Conservation (phyloP, 53 echinoderm and acorn worm genomes). For the Arbacia lixula region DNA sequence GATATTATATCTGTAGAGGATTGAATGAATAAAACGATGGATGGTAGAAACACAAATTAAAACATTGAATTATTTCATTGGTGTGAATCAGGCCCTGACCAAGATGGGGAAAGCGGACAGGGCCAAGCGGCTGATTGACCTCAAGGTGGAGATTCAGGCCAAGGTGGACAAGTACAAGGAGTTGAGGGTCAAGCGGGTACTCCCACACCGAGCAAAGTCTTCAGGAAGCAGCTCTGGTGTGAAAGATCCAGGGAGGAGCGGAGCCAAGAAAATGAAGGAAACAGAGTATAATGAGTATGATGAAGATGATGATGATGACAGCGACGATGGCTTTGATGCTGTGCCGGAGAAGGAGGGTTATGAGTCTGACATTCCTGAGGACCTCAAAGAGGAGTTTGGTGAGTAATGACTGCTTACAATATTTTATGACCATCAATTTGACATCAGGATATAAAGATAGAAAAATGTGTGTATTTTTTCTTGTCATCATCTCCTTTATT, state of each 20-base stretch:
- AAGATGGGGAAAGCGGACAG: constrained; percentile 71
- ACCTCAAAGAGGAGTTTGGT: constrained; percentile 86
- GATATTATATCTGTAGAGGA: too few relatives aligned
- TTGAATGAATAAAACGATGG: too few relatives aligned
- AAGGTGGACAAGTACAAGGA: constrained; percentile 69
- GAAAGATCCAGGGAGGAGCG: not conserved
- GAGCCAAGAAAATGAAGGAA: not conserved
- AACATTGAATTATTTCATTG: not conserved
- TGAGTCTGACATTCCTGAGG: constrained; percentile 83
- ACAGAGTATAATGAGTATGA: too few relatives aligned
- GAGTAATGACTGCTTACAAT: too few relatives aligned
- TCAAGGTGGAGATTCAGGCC: constrained; percentile 67
- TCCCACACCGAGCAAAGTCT: not conserved
- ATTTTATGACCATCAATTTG: too few relatives aligned
- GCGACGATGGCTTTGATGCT: constrained; percentile 85
- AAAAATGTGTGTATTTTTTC: too few relatives aligned
- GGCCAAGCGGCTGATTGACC: constrained; percentile 82
- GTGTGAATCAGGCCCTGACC: constrained; percentile 56
- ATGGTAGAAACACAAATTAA: too few relatives aligned
- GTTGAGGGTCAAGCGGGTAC: constrained; percentile 64
- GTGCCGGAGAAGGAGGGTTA: constrained; percentile 98
- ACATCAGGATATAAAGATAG: too few relatives aligned
- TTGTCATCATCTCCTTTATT: too few relatives aligned
- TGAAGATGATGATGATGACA: constrained; percentile 47
- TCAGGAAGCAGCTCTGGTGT: not conserved